Base-by-base conservation (phyloP, 2,888 invertebrate genomes). In the Trimorus sp. region DNA sequence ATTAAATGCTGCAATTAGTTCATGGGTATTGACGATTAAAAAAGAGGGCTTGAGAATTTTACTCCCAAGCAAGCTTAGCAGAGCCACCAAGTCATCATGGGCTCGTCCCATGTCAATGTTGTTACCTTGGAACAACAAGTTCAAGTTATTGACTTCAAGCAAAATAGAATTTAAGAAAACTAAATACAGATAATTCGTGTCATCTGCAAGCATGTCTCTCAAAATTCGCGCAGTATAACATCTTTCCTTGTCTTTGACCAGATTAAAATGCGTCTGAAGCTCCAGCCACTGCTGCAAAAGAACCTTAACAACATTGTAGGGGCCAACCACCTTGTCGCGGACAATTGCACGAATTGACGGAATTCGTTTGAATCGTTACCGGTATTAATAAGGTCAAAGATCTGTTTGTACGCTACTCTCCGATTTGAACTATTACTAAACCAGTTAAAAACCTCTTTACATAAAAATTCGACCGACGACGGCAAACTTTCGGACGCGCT, bases 311-410 rank as follows among this genome's bases (percentile, higher is more conserved):
- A 75, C 82, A 26, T 84, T 71, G 63, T 79, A 84, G 26, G 58
- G 2, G 82, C 70, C 45, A 86, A 59, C 86, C 85, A 86, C 45
- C 84, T 73, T 12, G 85, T 86, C 8, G 38, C n/a, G 4, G 82
- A 62, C 38, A 85, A 45, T 58, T 85, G 73, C 1, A 86, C 73
- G 77, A 83, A 45, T 71, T 82, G 48, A 42, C 75, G 75, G 49
- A 83, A 82, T 49, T 65, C 49, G 48, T 65, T 65, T 12, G 69
- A 8, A 54, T 48, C 49, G 11, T 16, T n/a, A 14, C 68, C 79
- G 12, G 37, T 49, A 79, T 84, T 85, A 7, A 86, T 45, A 7
- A 76, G 26, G 54, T 82, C 69, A 63, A 70, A 86, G n/a, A 71
- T 16, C 62, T 70, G 56, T 70, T 56, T 76, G 45, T 86, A 86